Evolutionary conservation across 2,797 vertebrate species (phyloP).

Genomic region (Coregonus sp.): DNA sequence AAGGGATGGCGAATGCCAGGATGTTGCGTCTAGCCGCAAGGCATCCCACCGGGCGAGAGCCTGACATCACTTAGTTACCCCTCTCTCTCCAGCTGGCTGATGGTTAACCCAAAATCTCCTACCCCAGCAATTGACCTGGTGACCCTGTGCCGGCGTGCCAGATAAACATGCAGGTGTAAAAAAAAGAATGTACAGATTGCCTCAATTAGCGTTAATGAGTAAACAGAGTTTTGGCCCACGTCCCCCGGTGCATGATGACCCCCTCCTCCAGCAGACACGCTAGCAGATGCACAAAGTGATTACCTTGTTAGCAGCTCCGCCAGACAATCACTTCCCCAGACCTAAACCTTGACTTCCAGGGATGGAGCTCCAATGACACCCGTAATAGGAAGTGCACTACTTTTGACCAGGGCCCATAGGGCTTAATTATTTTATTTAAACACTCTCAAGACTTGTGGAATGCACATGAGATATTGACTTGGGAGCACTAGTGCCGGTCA

Average conservation of each 20-base stretch:
- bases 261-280: constrained; percentile 18
- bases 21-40: neutral
- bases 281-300: constrained; percentile 45
- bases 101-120: constrained; percentile 28
- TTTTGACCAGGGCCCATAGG: too few relatives aligned
- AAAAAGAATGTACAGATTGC: constrained; percentile 45
- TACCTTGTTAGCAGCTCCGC: constrained; percentile 46
- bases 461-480: too few relatives aligned
- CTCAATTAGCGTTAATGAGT: constrained; percentile 51
- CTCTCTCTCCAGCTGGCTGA: constrained; percentile 28
- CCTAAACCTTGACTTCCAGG: neutral
- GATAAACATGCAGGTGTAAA: constrained; percentile 30
- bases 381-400: too few relatives aligned
- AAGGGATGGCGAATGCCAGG: neutral
- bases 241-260: constrained; percentile 22
- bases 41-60: neutral
- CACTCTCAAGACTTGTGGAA: too few relatives aligned
- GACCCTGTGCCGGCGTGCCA: constrained; percentile 1
- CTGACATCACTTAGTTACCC: constrained; percentile 24
- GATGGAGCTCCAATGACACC: neutral
- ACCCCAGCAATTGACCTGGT: constrained; percentile 27
- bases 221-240: constrained; percentile 35
- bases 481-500: too few relatives aligned
- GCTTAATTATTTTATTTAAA: too few relatives aligned
- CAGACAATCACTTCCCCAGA: constrained; percentile 23